Base-by-base conservation (phyloP, 2,797 vertebrate genomes). In the Cygnus olor region DNA sequence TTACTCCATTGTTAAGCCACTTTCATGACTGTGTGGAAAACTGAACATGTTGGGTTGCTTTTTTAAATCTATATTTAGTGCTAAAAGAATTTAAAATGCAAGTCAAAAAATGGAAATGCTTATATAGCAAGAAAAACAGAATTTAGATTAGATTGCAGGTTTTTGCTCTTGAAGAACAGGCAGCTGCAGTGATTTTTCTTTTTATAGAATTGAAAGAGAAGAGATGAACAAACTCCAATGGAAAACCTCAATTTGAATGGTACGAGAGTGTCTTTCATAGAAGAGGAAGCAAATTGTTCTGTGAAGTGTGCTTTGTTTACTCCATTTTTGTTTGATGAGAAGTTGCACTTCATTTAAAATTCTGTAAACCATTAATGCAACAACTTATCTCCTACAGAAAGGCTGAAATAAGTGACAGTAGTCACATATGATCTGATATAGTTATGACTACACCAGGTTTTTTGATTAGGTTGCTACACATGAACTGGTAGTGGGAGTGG, bases 141-240 rank as follows among this genome's bases (percentile, higher is more conserved):
- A 84, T 95, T 95, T 88, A 88, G 91, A 94, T 93, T 92, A 87
- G 79, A 81, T 82, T 85, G 93, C 93, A 94, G 85, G 89, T 96
- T 97, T 97, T 95, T 86, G 76, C 91, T 89, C 84, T 90, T 96
- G 88, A 95, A 94, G 94, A 94, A 91, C 96, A 87, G 72, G 68
- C 95, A 97, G 96, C 95, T 96, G 92, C 85, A 89, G 88, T 94
- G 77, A 79, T 96, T 93, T 93, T 93, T 84, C 92, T 94, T 94
- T 96, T 96, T 97, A 94, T 91, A 94, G 93, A 95, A 81, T 53
- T 95, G 89, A 96, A 94, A 96, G 80, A 90, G 83, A 94, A 80
- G 80, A 93, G 87, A 96, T 94, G 80, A 95, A 86, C 92, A 94
- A 95, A 95, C 74, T 94, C 71, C 65, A 87, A 24, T 91, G 69